Base-by-base conservation (phyloP, 2,113 vertebrate species). In the Haemorhous mexicanus region DNA sequence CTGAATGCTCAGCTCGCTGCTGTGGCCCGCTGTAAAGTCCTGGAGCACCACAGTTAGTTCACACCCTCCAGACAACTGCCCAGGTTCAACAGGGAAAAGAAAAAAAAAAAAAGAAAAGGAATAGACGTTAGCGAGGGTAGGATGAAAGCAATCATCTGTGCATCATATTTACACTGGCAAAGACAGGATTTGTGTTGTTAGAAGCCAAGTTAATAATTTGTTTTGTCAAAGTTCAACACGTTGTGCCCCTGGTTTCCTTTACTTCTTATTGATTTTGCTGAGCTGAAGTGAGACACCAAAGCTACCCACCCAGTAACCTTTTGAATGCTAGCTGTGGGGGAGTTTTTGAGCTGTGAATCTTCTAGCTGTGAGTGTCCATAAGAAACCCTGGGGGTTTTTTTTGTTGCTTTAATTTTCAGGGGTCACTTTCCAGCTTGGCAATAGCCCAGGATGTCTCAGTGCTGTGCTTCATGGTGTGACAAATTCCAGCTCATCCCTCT, bases 41-140 rank as follows among this genome's bases (percentile, higher is more conserved):
- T 99, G 99, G 47, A 99, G 98, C 90, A 99, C 99, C 73, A 99
- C 99, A 0, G 99, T 99, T 97, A 99, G 74, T 97, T 99, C 99
- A 91, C 99, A 99, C 23, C 99, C 99, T 14, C 99, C 99, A 73
- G 99, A 99, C 97, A 99, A 98, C 99, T 99, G 97, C 28, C 89
- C 92, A 39, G 68, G 59, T 83, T 78, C 78, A 80, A 94, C 39
- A 76, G 75, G 55, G 3, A 16, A 50, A 7, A 28, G 4, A 52
- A 19, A 47, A 46, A 39, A 15, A 53, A 30, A 30, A 30, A 32
- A 26, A 7, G n/a, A 59, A 53, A 74, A 85, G 30, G 53, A 78
- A 56, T 9, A 84, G 43, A 76, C 10, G 55, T 95, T 70, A 96
- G 74, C 21, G 13, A 52, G 58, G 47, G 26, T 55, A 90, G 47